Evolutionary conservation across 2,113 vertebrate species (phyloP).

Genomic region (Heliornis fulica): DNA sequence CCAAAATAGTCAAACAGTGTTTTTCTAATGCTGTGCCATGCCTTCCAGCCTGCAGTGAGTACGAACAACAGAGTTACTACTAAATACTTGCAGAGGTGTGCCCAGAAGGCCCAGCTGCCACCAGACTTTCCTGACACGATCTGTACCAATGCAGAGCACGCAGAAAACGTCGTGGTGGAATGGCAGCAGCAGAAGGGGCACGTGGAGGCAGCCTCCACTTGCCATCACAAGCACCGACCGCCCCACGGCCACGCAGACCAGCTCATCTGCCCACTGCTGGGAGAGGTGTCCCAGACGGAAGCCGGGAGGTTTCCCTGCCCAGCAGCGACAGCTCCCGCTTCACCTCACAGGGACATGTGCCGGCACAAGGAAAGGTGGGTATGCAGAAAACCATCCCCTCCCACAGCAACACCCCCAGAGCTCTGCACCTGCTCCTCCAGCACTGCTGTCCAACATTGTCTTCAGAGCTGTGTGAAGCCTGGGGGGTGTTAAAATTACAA

Average conservation of each 20-base stretch:
- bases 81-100: not conserved
- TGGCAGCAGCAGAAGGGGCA: not conserved
- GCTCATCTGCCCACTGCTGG: fast-evolving
- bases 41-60: slow-evolving; percentile 35
- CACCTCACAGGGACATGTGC: not conserved
- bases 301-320: not conserved
- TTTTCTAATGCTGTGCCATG: slow-evolving; percentile 48
- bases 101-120: not conserved
- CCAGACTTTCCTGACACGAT: not conserved
- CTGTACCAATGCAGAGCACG: not conserved
- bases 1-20: slow-evolving; percentile 36
- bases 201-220: fast-evolving
- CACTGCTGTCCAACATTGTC: not conserved
- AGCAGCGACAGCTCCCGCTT: not conserved
- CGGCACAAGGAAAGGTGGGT: not conserved
- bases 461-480: not conserved
- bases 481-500: not conserved
- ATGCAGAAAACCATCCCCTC: fast-evolving
- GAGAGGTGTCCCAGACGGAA: not conserved
- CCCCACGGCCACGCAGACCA: not conserved
- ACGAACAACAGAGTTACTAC: slow-evolving; percentile 5
- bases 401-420: not conserved
- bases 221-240: not conserved
- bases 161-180: fast-evolving
- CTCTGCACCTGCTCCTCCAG: not conserved